Evolutionary conservation across 1,140 invertebrate genomes (phyloP).

Genomic region (Drosophila punjabiensis): DNA sequence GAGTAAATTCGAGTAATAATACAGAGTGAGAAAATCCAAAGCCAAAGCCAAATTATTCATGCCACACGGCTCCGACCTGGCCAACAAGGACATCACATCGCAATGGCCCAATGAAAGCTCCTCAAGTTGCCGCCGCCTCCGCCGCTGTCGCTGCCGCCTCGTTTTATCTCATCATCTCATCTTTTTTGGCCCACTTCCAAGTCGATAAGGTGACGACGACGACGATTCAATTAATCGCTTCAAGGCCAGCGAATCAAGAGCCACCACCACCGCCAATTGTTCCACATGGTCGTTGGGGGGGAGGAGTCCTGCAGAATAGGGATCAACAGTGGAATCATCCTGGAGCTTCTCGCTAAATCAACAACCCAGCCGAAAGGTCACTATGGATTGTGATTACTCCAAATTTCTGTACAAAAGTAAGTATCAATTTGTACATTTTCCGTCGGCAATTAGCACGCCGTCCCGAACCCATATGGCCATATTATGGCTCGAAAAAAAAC

Average conservation of each 20-base stretch:
- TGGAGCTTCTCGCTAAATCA: slow-evolving; percentile 9
- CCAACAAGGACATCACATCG: slow-evolving; percentile 2
- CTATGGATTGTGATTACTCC: slow-evolving; percentile 22
- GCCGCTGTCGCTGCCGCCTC: background rate
- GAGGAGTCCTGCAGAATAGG: background rate
- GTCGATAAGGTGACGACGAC: slow-evolving; percentile 15
- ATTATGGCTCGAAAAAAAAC: background rate
- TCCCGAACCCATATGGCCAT: background rate
- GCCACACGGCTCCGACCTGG: background rate
- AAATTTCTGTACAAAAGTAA: slow-evolving; percentile 22
- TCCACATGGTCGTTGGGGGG: slow-evolving; percentile 7
- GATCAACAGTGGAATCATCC: slow-evolving; percentile 6
- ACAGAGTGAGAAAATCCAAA: background rate
- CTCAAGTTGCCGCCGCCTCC: background rate
- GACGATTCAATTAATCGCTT: slow-evolving; percentile 12
- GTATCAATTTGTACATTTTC: background rate
- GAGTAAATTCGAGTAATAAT: background rate
- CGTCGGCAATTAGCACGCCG: slow-evolving; percentile 12
- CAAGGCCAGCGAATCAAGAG: slow-evolving; percentile 8
- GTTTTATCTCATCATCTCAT: slow-evolving; percentile 17
- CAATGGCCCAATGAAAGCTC: slow-evolving; percentile 13
- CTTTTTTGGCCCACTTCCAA: slow-evolving; percentile 11
- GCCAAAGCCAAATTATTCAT: background rate
- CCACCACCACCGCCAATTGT: background rate
- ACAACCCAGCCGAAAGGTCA: slow-evolving; percentile 5